Evolutionary conservation across 2,888 invertebrate genomes (phyloP).

Genomic region (Priocnemis perturbator): DNA sequence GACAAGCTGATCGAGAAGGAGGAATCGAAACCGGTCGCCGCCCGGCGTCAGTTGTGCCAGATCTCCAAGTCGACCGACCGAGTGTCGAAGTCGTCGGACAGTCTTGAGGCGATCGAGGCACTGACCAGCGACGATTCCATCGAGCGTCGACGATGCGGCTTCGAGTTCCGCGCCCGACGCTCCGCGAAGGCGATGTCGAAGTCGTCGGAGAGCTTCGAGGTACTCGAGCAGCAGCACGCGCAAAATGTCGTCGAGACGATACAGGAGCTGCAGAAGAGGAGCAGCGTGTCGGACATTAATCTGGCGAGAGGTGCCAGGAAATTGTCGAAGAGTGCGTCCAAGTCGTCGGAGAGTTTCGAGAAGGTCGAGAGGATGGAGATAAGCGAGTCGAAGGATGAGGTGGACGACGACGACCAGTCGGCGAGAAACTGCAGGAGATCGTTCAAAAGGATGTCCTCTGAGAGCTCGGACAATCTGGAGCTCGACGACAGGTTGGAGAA

Average conservation of each 20-base stretch:
- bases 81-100: conserved; percentile 68
- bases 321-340: conserved; percentile 63
- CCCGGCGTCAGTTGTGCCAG: conserved; percentile 49
- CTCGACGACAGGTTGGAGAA: conserved; percentile 66
- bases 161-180: conserved; percentile 58
- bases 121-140: conserved; percentile 60
- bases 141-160: conserved; percentile 61
- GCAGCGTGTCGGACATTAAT: conserved; percentile 68
- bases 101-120: conserved; percentile 64
- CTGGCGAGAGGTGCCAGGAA: conserved; percentile 53
- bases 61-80: conserved; percentile 67
- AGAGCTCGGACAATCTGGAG: conserved; percentile 71
- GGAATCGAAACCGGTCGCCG: conserved; percentile 54
- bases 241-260: conserved; percentile 26
- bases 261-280: conserved; percentile 62
- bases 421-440: conserved; percentile 49
- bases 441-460: conserved; percentile 66
- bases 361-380: conserved; percentile 41
- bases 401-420: conserved; percentile 37
- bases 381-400: conserved; percentile 26
- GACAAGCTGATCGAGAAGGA: conserved; percentile 63
- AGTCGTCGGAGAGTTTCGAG: conserved; percentile 69
- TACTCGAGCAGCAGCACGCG: conserved; percentile 42
- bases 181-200: conserved; percentile 65
- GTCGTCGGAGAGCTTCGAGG: conserved; percentile 70